phyloP scores from a whole-genome alignment of 1,140 invertebrate genomes.

The Parasteatoda tepidariorum region DNA sequence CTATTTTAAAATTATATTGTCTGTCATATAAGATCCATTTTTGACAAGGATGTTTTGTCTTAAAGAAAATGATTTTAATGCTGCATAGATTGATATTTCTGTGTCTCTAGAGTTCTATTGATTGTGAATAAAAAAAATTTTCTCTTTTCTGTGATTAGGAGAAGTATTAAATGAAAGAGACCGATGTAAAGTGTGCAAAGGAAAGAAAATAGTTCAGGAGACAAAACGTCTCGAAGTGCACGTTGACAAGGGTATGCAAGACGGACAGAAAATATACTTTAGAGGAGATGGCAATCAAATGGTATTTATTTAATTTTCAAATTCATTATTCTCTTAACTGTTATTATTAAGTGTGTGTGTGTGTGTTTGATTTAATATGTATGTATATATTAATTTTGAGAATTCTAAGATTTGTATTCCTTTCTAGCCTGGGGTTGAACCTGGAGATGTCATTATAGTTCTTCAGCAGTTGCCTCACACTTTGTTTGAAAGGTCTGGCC shows the following conservation, averaged over 20 bases:
- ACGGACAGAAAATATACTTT: conserved; percentile 72
- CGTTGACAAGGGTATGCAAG: conserved; percentile 73
- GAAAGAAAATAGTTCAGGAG: conserved; percentile 71
- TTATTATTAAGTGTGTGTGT: neutral
- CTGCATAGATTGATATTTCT: too few species aligned
- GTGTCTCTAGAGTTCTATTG: neutral
- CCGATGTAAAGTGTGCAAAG: conserved; percentile 81
- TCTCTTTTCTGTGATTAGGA: conserved; percentile 67
- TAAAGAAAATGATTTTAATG: too few species aligned
- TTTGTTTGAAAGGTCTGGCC: conserved; percentile 70
- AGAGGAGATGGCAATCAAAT: conserved; percentile 74
- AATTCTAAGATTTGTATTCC: neutral
- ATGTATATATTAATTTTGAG: neutral
- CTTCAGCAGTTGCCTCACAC: conserved; percentile 73
- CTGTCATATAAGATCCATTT: too few species aligned
- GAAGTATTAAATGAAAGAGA: conserved; percentile 83
- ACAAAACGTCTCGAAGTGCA: conserved; percentile 74
- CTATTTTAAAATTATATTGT: too few species aligned
- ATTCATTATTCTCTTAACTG: neutral
- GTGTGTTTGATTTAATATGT: neutral
- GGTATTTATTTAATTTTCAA: conserved; percentile 65
- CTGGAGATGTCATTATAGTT: conserved; percentile 74
- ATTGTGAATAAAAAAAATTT: neutral
- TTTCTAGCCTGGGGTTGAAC: conserved; percentile 69
- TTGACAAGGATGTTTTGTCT: too few species aligned